Conservation (phyloP, 1,140 invertebrate genomes). For the Harlomillsia oculata region DNA sequence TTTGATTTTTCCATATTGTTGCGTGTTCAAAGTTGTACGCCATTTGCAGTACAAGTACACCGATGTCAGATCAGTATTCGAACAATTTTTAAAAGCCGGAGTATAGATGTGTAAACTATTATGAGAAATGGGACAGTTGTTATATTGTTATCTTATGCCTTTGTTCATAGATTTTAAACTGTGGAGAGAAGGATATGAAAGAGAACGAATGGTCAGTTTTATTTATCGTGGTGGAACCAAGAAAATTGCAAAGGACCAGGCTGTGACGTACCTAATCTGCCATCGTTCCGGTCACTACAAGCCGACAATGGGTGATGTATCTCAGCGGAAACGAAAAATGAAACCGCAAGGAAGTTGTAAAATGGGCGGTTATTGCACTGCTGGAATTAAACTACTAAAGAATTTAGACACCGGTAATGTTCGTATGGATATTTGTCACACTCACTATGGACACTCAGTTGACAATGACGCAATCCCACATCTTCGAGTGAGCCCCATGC, state of each 20-base stretch:
- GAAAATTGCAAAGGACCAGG: conserved; percentile 27
- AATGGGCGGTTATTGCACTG: conserved; percentile 33
- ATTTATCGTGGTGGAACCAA: conserved; percentile 35
- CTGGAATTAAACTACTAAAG: conserved; percentile 29
- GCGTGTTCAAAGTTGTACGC: too few relatives aligned
- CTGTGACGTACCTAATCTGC: conserved; percentile 33
- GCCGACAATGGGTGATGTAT: conserved; percentile 22
- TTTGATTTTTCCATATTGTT: neutral
- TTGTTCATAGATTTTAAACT: conserved; percentile 26
- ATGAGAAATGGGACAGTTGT: too few relatives aligned
- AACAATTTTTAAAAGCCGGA: too few relatives aligned
- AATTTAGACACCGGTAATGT: conserved; percentile 24
- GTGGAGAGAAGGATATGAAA: conserved; percentile 31
- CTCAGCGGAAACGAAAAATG: conserved; percentile 27
- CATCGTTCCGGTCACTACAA: conserved; percentile 33
- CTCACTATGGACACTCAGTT: conserved; percentile 30
- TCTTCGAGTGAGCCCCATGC: conserved; percentile 22
- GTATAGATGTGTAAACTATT: too few relatives aligned
- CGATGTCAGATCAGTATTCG: too few relatives aligned
- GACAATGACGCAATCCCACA: conserved; percentile 30
- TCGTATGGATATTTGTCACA: conserved; percentile 28
- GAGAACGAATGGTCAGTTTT: conserved; percentile 32
- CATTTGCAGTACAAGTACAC: too few relatives aligned
- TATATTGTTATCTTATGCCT: conserved; percentile 9
- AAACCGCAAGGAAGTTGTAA: conserved; percentile 34